A percentile compares a stretch with the other conserved stretches of the same genome.
These are phyloP conservation scores for Epinotia ramella DNA, from an alignment of 2,888 invertebrate species.

Conservation along the genomic window DNA sequence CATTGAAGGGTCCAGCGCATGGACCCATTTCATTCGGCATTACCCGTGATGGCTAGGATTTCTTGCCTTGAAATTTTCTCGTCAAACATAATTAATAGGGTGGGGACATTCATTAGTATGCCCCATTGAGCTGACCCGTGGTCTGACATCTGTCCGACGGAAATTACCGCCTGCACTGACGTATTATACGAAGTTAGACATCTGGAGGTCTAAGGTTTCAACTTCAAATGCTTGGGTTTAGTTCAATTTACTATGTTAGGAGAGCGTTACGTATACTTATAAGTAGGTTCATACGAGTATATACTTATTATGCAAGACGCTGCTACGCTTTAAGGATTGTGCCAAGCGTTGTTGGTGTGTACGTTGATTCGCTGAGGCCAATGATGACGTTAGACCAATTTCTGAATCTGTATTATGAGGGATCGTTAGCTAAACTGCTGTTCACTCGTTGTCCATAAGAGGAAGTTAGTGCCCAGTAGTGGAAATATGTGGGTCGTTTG, in stretches of 20 bases:
- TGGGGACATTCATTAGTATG: conserved; percentile 74
- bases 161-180: conserved; percentile 44
- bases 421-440: too few species aligned
- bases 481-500: neutral
- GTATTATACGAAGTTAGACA: conserved; percentile 22
- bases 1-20: conserved; percentile 69
- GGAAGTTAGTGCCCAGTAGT: neutral
- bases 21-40: conserved; percentile 83
- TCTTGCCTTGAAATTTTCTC: conserved; percentile 83
- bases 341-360: too few species aligned
- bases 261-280: neutral
- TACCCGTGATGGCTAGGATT: conserved; percentile 79
- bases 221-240: conserved; percentile 12
- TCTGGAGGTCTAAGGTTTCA: conserved; percentile 25
- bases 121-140: conserved; percentile 67
- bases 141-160: conserved; percentile 61
- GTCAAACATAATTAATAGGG: conserved; percentile 80
- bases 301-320: too few species aligned
- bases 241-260: conserved; percentile 21
- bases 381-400: too few species aligned
- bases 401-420: too few species aligned
- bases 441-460: neutral
- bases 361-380: too few species aligned
- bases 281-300: neutral
- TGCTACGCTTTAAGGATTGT: too few species aligned